Base-by-base conservation (phyloP, 2,797 vertebrate genomes). In the Syndactyla subalaris region DNA sequence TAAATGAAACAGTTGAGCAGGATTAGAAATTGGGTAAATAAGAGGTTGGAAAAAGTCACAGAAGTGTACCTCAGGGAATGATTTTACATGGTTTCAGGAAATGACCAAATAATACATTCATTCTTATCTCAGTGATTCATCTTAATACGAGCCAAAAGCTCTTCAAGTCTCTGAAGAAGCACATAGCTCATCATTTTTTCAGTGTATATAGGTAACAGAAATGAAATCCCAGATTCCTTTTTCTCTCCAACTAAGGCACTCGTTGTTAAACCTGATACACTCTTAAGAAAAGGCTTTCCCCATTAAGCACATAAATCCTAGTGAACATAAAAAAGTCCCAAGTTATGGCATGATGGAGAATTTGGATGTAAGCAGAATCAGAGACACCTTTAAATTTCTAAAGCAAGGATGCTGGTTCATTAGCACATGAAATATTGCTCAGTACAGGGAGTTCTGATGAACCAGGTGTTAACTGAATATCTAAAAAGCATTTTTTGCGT, bases 21-120 rank as follows among this genome's bases (percentile, higher is more conserved):
- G 17, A 73, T 78, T 84, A 68, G 77, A 91, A 85, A 75, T 36
- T 49, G 76, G 70, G 52, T 93, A 95, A 93, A 80, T 72, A 93
- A 81, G 14, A 34, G 14, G 20, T 54, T 92, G 61, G 61, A 48
- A 61, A 88, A 88, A 85, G 30, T 92, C 82, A 58, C 38, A 70
- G 85, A 78, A 80, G 2, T 39, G 8, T 85, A 81, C 75, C 48
- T 77, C 15, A 18, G 75, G 58, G 82, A 59, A 65, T 75, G 49
- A 45, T 70, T 88, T 85, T 58, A 73, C 51, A 39, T 59, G n/a
- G 19, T 85, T 83, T 88, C 58, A 89, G 89, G 82, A 94, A 94
- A 86, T 81, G 51, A 75, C 87, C 62, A 65, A 89, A 84, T 85
- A 38, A 88, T 85, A 32, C 38, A 17, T 93, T 84, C 21, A 54